Base-by-base conservation (phyloP, 2,113 vertebrate genomes). In the Machaerirhynchus nigripectus region DNA sequence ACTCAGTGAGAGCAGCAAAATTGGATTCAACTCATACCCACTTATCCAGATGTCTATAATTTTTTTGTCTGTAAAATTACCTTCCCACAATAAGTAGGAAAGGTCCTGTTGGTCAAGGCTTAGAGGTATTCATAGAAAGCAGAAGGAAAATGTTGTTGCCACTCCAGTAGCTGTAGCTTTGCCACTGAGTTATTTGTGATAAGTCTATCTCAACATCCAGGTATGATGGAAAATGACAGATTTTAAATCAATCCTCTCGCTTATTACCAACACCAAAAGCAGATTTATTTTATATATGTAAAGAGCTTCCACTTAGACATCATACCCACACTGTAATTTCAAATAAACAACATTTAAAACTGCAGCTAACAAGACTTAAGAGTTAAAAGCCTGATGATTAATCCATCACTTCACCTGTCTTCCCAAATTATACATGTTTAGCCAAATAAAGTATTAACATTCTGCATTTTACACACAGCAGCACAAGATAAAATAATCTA, bases 291-390 rank as follows among this genome's bases (percentile, higher is more conserved):
- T 91, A 92, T 88, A 52, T 92, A 63, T 79, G 89, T 61, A 95
- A 97, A 95, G 87, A 94, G 11, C 33, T 95, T 90, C 68, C 55
- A 88, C 63, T 95, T 75, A 89, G 28, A 18, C 79, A 95, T 93
- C 83, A 93, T 64, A 96, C 52, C 85, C 89, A 84, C 67, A 93
- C 92, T 90, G 76, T 35, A 79, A 97, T 97, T 97, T 97, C 96
- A 95, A 95, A 97, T 96, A 97, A 97, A 97, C 92, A 97, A 90
- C 95, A 97, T 96, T 96, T 91, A 97, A 95, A 93, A 92, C 89
- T 42, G 77, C 94, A 96, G 82, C 85, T 95, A 97, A 97, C 89
- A 93, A 95, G 97, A 95, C 96, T 91, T 89, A 76, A 76, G 95
- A 94, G 67, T 93, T 96, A 97, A 97, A 97, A 97, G 92, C 90